Evolutionary conservation across 1,140 invertebrate genomes (phyloP).

Genomic region (Danaus plexippus): DNA sequence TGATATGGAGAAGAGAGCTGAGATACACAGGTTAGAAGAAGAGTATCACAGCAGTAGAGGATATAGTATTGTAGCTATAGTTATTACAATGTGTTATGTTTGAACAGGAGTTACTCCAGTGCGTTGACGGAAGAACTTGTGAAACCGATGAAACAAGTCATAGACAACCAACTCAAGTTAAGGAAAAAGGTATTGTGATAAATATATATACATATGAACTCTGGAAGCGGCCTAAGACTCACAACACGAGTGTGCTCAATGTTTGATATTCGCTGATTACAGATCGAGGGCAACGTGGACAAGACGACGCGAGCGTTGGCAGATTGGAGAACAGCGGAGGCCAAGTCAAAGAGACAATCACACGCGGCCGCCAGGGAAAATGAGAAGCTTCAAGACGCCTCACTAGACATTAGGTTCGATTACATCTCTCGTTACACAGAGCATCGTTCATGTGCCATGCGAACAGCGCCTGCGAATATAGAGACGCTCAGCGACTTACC

Average conservation of each 20-base stretch:
- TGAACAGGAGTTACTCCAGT: slow-evolving; percentile 79
- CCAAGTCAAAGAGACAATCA: slow-evolving; percentile 89
- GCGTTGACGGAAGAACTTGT: slow-evolving; percentile 89
- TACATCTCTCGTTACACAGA: slow-evolving; percentile 49
- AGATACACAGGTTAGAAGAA: slow-evolving; percentile 80
- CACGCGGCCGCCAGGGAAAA: slow-evolving; percentile 88
- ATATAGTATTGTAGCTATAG: not conserved
- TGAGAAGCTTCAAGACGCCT: slow-evolving; percentile 87
- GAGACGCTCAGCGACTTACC: slow-evolving; percentile 1
- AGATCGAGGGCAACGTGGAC: slow-evolving; percentile 87
- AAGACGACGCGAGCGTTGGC: slow-evolving; percentile 85
- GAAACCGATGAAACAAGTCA: slow-evolving; percentile 84
- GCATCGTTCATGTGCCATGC: slow-evolving; percentile 37
- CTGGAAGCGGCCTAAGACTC: not conserved
- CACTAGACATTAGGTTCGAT: slow-evolving; percentile 68
- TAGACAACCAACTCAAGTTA: slow-evolving; percentile 82
- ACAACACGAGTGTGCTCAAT: slow-evolving; percentile 6
- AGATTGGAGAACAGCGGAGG: slow-evolving; percentile 88
- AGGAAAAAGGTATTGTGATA: slow-evolving; percentile 75
- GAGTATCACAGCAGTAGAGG: not conserved
- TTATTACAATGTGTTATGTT: not conserved
- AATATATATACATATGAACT: too few species aligned
- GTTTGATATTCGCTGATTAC: slow-evolving; percentile 17
- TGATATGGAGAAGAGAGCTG: slow-evolving; percentile 92
- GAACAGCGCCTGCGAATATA: slow-evolving; percentile 24